phyloP scores from a whole-genome alignment of 2,113 vertebrate genomes.

The Mormyrus lacerda region DNA sequence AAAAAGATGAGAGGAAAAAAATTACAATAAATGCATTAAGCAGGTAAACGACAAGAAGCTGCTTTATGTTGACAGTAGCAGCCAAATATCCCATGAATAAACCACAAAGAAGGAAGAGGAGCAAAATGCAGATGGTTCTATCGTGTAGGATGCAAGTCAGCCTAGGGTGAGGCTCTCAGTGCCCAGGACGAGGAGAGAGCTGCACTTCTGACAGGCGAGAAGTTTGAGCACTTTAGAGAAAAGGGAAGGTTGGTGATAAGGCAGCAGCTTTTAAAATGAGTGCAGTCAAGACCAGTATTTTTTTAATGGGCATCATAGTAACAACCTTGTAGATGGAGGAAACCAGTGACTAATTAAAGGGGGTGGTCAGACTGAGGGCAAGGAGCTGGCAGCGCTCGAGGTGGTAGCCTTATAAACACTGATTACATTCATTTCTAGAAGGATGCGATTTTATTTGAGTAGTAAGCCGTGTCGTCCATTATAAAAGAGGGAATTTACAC shows the following conservation, averaged over 20 bases:
- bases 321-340: neutral
- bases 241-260: neutral
- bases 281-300: neutral
- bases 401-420: neutral
- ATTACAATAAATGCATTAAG: neutral
- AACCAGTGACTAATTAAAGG: neutral
- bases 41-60: neutral
- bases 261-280: neutral
- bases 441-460: neutral
- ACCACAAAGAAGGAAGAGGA: neutral
- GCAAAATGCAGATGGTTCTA: neutral
- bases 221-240: neutral
- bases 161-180: too few species aligned
- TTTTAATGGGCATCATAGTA: neutral
- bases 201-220: neutral
- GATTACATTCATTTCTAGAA: neutral
- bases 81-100: neutral
- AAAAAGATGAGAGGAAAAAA: neutral
- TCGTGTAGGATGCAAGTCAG: too few species aligned
- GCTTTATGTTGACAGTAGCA: neutral
- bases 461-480: neutral
- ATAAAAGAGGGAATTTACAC: neutral
- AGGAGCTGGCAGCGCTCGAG: neutral
- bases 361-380: neutral
- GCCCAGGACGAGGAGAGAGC: neutral